Percentiles rank a stretch among this genome's conserved stretches.
Conservation (phyloP, 2,113 vertebrate genomes). For the Nyctereutes procyonoides region DNA sequence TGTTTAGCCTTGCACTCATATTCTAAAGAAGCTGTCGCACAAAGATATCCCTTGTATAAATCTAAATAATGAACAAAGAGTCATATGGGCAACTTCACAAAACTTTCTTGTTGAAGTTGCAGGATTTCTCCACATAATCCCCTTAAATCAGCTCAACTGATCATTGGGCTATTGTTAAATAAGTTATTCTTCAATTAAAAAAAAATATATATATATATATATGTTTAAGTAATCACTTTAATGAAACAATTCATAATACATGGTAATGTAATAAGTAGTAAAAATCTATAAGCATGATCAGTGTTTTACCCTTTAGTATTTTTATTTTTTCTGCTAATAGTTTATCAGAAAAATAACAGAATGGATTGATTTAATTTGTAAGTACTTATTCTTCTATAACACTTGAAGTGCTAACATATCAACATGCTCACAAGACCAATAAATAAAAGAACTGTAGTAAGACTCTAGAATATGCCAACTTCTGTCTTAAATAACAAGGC, state of each 20-base stretch:
- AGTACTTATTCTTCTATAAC: neutral
- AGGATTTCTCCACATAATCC: neutral
- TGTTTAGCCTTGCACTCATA: constrained; percentile 58
- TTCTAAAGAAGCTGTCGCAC: constrained; percentile 48
- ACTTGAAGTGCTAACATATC: neutral
- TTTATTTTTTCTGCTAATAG: neutral
- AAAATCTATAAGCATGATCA: neutral
- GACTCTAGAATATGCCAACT: neutral
- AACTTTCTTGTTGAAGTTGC: constrained; percentile 11
- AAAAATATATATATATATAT: neutral
- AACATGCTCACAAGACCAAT: neutral
- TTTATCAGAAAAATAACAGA: neutral
- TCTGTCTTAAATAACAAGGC: neutral
- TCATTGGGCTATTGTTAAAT: neutral
- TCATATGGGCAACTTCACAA: constrained; percentile 20
- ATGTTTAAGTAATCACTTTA: neutral
- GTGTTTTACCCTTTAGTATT: neutral
- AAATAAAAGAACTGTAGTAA: neutral
- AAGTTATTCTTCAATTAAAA: neutral
- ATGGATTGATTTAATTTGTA: neutral
- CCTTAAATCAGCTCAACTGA: neutral
- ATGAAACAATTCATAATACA: neutral
- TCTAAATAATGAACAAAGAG: constrained; percentile 56
- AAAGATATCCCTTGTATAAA: constrained; percentile 45
- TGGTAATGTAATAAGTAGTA: neutral